phyloP scores from a whole-genome alignment of 2,888 invertebrate genomes.

The Cryptocephalus primarius region DNA sequence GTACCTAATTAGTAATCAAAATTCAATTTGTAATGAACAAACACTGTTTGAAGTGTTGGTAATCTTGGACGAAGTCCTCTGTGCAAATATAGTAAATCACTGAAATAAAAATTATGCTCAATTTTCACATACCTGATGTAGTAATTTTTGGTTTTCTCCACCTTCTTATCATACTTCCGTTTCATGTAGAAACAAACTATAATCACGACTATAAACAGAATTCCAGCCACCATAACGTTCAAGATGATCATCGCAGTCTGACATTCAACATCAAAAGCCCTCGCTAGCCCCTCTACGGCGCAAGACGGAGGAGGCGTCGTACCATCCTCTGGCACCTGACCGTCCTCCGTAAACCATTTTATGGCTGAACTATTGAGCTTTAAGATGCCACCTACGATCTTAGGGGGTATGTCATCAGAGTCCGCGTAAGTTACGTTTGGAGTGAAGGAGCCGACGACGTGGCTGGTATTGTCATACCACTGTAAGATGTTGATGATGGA shows the following conservation, averaged over 20 bases:
- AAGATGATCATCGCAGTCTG: constrained; percentile 58
- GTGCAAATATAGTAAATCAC: no score
- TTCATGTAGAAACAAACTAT: constrained; percentile 44
- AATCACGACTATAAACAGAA: constrained; percentile 45
- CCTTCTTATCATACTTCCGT: constrained; percentile 57
- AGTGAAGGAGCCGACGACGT: constrained; percentile 46
- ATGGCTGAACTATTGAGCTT: constrained; percentile 44
- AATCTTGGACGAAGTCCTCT: no score
- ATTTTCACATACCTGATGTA: constrained; percentile 48
- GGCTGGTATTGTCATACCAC: constrained; percentile 41
- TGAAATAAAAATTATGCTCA: neutral
- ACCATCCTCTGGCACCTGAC: constrained; percentile 57
- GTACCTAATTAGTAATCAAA: no score
- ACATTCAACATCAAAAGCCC: constrained; percentile 57
- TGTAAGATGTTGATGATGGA: constrained; percentile 51
- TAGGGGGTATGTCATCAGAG: constrained; percentile 29
- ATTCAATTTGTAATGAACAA: no score
- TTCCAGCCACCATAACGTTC: constrained; percentile 47
- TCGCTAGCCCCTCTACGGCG: constrained; percentile 56
- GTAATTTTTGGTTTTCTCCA: constrained; percentile 50
- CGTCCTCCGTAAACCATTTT: constrained; percentile 52
- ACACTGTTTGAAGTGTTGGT: no score
- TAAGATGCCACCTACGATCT: constrained; percentile 42
- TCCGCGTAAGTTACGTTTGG: constrained; percentile 37
- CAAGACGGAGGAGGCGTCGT: constrained; percentile 49